Base-by-base conservation (phyloP, 2,113 vertebrate species). In the Narcine bancroftii region DNA sequence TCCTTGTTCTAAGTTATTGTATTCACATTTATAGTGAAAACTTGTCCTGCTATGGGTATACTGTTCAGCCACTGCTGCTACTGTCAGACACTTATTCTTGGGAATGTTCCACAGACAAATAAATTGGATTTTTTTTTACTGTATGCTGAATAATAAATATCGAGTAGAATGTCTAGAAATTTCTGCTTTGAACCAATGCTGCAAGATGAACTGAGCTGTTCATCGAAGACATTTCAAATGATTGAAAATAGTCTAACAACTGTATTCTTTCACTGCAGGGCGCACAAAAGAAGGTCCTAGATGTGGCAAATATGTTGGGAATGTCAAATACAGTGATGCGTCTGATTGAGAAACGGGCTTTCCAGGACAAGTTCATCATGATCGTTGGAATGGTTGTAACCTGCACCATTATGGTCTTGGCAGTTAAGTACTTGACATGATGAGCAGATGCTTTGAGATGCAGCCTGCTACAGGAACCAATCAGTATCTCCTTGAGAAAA, bases 261-360 rank as follows among this genome's bases (percentile, higher is more conserved):
- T 47, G 47, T 47, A 47, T n/a, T 92, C 36, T 36, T 66, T 92
- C 92, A 65, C 85, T 13, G 72, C 94, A 99, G 98, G 98, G 97
- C 13, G 97, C 98, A 77, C 98, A 99, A 79, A 99, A 98, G 95
- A 99, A 99, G 96, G 98, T 99, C 94, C 96, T 99, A 94, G 99
- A 99, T 47, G 97, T 99, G 75, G 99, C 97, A 92, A 99, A 99
- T 95, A 98, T 97, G 97, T 92, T 99, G 93, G 98, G 98, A 39
- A 95, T 99, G 93, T 99, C 98, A 42, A 99, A 99, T 94, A 99
- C 98, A 0, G 98, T 99, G 89, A 99, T 99, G 98, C 96, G 98
- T 92, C 96, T 99, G 92, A 98, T 99, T 1, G 98, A 99, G 94
- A 98, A 98, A 83, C 95, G 98, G 93, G 98, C 98, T 89, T 98